Evolutionary conservation across 2,113 vertebrate genomes (phyloP).

Genomic region (Poecile atricapillus): DNA sequence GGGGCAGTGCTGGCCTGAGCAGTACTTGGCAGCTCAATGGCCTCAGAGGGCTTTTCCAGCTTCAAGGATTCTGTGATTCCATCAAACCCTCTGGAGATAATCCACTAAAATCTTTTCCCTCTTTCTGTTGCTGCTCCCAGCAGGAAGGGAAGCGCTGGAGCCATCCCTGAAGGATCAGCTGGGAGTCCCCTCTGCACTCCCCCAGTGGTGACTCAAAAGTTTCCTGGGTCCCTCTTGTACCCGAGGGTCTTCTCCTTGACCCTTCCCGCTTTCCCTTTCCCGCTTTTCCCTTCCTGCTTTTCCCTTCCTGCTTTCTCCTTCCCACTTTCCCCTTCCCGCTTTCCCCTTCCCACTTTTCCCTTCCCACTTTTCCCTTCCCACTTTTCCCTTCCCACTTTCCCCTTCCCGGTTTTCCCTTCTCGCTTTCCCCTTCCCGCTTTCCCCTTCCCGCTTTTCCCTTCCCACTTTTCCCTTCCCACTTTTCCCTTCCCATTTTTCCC

Average conservation of each 20-base stretch:
- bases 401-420: background rate
- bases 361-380: background rate
- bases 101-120: background rate
- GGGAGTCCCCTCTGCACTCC: fast-evolving
- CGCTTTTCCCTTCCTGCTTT: background rate
- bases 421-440: background rate
- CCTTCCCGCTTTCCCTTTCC: background rate
- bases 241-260: background rate
- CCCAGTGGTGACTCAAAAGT: fast-evolving
- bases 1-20: background rate
- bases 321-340: background rate
- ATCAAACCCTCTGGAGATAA: fast-evolving
- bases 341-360: background rate
- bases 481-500: background rate
- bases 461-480: background rate
- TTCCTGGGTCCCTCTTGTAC: background rate
- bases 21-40: fast-evolving
- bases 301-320: too few relatives aligned
- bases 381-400: background rate
- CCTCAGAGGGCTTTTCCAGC: background rate
- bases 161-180: background rate
- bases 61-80: background rate
- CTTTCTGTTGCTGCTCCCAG: background rate
- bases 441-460: too few relatives aligned
- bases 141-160: background rate